Conservation (phyloP, 2,797 vertebrate species). For the Melanotaenia nigrans region DNA sequence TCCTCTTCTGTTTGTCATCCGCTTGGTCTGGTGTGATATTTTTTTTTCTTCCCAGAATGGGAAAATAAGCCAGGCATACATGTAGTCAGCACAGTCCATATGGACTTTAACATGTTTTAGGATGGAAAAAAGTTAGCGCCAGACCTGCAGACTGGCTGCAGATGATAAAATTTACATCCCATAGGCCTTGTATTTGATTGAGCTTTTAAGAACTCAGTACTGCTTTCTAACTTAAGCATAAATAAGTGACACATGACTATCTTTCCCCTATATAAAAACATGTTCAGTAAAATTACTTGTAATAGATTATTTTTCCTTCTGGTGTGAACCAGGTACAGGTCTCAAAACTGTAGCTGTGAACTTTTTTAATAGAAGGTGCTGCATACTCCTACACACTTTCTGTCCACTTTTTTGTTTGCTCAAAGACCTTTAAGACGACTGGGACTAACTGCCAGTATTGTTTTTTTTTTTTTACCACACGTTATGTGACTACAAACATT, state of each 20-base stretch:
- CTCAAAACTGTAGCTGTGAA: slow-evolving; percentile 22
- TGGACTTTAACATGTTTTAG: too few relatives aligned
- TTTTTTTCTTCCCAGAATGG: background rate
- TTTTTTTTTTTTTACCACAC: slow-evolving; percentile 6
- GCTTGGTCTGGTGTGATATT: background rate
- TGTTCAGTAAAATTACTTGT: background rate
- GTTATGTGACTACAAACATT: slow-evolving; percentile 15
- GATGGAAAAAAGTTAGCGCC: background rate
- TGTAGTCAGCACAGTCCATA: too few relatives aligned
- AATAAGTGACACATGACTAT: background rate
- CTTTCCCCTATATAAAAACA: background rate
- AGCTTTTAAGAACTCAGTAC: background rate
- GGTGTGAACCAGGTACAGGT: background rate
- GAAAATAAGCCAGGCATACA: background rate
- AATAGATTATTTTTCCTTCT: background rate
- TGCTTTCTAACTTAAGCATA: background rate
- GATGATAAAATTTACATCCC: background rate
- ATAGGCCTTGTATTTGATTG: background rate
- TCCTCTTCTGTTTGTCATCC: background rate
- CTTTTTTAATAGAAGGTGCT: slow-evolving; percentile 9
- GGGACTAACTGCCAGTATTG: slow-evolving; percentile 13
- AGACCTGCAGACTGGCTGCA: background rate
- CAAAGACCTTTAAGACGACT: slow-evolving; percentile 17
- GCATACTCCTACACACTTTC: slow-evolving; percentile 10
- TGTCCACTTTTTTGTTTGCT: background rate